Evolutionary conservation across 2,113 vertebrate species (phyloP).

Genomic region (Poeciliopsis prolifica): DNA sequence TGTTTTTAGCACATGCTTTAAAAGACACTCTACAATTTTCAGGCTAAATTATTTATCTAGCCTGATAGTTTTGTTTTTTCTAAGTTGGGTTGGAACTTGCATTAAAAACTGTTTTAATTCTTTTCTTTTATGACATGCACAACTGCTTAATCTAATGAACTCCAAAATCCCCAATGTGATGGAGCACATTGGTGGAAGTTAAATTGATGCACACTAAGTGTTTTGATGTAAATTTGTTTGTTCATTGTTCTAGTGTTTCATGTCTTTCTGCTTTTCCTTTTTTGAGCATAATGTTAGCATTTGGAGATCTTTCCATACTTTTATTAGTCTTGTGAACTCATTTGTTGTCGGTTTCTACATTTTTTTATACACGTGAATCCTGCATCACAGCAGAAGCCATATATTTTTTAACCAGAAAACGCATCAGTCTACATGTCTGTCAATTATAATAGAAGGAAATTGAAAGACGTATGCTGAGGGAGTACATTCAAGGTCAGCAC

Average conservation of each 20-base stretch:
- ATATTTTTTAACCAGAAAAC: constrained; percentile 28
- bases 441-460: constrained; percentile 59
- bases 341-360: too few species aligned
- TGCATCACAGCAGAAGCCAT: constrained; percentile 6
- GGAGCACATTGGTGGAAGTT: constrained; percentile 5
- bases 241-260: constrained; percentile 6
- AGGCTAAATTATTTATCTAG: too few species aligned
- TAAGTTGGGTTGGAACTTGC: constrained; percentile 27
- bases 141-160: constrained; percentile 50
- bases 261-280: not conserved
- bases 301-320: constrained; percentile 5
- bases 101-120: constrained; percentile 29
- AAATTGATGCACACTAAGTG: constrained; percentile 41
- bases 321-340: not conserved
- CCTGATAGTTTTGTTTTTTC: not conserved
- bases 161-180: constrained; percentile 58
- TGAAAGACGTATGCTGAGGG: constrained; percentile 52
- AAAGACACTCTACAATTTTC: too few species aligned
- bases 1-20: too few species aligned
- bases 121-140: constrained; percentile 41
- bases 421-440: constrained; percentile 52
- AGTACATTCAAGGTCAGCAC: constrained; percentile 63
- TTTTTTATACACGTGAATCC: not conserved
- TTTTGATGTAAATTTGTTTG: constrained; percentile 35
- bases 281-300: not conserved